Conservation (phyloP, 2,797 vertebrate genomes). For the Sylvia borin region DNA sequence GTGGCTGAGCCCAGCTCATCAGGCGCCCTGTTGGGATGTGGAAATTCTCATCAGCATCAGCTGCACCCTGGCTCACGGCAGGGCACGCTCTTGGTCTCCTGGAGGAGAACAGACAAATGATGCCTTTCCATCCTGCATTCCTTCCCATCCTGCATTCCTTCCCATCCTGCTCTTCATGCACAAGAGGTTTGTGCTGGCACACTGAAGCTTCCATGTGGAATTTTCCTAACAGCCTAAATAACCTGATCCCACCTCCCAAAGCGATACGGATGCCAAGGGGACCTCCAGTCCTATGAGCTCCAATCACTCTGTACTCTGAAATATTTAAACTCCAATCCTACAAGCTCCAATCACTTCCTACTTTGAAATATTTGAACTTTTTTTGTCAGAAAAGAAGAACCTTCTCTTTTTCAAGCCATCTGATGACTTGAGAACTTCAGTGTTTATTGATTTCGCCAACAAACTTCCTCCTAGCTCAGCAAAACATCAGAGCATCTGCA, state of each 20-base stretch:
- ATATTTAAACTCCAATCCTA: not conserved
- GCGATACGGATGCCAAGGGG: too few relatives aligned
- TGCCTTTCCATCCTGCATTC: not conserved
- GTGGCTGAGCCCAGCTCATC: not conserved
- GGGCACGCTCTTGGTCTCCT: not conserved
- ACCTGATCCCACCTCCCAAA: not conserved
- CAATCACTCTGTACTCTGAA: rapidly evolving
- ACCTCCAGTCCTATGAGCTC: not conserved
- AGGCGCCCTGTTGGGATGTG: not conserved
- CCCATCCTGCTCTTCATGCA: not conserved
- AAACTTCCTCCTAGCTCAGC: not conserved
- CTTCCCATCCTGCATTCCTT: not conserved
- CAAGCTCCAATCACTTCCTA: rapidly evolving
- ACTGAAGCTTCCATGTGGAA: not conserved
- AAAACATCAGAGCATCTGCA: not conserved
- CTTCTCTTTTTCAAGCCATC: not conserved
- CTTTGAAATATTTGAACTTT: not conserved
- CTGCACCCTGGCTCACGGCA: rapidly evolving
- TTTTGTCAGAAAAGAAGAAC: not conserved
- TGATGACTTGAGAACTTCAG: not conserved
- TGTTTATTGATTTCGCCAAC: not conserved
- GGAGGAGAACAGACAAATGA: not conserved
- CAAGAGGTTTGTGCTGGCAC: not conserved
- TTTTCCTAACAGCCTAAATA: not conserved
- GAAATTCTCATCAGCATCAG: not conserved